These are phyloP conservation scores for Sialia sialis DNA, from an alignment of 2,113 vertebrate genomes.

Conservation along the genomic window DNA sequence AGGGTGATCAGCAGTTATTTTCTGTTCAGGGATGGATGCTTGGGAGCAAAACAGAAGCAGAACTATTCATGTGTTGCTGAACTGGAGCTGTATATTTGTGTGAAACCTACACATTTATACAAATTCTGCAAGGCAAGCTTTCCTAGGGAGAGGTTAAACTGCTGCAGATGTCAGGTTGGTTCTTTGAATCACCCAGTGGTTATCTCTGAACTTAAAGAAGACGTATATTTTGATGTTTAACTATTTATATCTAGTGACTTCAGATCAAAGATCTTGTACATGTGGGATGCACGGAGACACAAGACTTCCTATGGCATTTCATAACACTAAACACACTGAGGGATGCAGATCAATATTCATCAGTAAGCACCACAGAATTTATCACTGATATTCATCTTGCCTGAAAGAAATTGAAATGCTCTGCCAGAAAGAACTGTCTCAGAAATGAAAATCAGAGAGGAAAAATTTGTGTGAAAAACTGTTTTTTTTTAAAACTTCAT, in stretches of 20 bases:
- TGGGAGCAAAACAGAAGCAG: neutral
- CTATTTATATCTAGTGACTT: neutral
- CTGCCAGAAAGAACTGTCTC: neutral
- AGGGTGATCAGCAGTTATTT: neutral
- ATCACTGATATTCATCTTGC: neutral
- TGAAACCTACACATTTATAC: neutral
- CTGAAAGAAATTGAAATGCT: neutral
- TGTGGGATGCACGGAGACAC: neutral
- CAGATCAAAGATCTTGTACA: neutral
- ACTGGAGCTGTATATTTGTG: neutral
- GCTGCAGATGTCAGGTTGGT: neutral
- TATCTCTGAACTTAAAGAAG: neutral
- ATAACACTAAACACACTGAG: neutral
- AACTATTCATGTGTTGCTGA: neutral
- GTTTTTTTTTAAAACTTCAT: neutral
- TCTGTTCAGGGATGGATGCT: neutral
- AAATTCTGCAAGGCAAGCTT: neutral
- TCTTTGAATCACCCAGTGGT: neutral
- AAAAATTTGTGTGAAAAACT: neutral
- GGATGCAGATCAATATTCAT: neutral
- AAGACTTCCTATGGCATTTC: neutral
- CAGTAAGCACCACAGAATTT: neutral
- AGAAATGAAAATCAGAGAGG: neutral
- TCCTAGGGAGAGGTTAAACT: neutral
- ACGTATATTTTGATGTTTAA: neutral